Evolutionary conservation across 2,888 invertebrate genomes (phyloP).

Genomic region (Cephus sareptanus): DNA sequence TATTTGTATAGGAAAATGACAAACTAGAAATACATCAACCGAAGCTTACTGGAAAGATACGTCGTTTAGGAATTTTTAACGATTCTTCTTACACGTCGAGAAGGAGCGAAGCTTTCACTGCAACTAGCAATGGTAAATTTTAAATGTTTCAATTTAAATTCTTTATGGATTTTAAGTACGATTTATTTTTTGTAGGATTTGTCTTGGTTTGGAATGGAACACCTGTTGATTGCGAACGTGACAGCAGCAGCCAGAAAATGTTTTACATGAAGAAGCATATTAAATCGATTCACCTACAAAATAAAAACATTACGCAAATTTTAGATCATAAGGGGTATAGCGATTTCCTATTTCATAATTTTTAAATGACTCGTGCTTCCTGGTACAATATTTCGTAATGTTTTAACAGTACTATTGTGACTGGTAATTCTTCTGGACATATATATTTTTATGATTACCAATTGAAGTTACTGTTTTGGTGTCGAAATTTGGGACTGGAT

Average conservation of each 20-base stretch:
- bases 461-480: constrained; percentile 71
- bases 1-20: constrained; percentile 16
- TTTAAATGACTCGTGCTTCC: neutral
- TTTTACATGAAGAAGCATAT: constrained; percentile 30
- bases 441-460: constrained; percentile 72
- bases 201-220: constrained; percentile 41
- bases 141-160: neutral
- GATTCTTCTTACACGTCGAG: constrained; percentile 69
- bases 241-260: neutral
- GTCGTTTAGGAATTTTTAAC: constrained; percentile 63
- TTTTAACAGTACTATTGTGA: constrained; percentile 68
- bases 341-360: neutral
- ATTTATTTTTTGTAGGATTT: constrained; percentile 31
- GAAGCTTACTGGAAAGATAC: constrained; percentile 6
- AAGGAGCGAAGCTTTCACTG: constrained; percentile 68
- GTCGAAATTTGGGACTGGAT: constrained; percentile 67
- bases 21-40: constrained; percentile 11
- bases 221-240: neutral
- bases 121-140: constrained; percentile 42
- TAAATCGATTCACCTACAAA: constrained; percentile 42
- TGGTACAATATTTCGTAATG: neutral
- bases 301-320: constrained; percentile 40
- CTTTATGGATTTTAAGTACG: neutral
- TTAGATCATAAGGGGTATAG: constrained; percentile 38
- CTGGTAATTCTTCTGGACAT: constrained; percentile 69